Base-by-base conservation (phyloP, 2,113 vertebrate genomes). In the Oreochromis tanganicae region DNA sequence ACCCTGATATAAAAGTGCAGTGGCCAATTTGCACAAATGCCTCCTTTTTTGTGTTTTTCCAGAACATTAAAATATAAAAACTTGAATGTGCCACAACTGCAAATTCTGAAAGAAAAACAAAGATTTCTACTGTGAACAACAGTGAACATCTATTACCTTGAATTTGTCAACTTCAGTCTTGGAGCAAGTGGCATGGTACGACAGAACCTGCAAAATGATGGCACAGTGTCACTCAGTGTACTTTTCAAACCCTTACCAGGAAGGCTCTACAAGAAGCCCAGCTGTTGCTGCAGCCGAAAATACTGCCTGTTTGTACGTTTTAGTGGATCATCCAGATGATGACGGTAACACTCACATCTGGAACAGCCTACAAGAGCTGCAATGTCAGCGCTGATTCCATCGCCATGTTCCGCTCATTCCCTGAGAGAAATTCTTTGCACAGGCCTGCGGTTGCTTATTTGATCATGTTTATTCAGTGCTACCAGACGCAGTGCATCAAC, bases 161-260 rank as follows among this genome's bases (percentile, higher is more conserved):
- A 99, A 99, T 96, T 98, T 99, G 96, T 99, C 99, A 84, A 99
- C 98, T 97, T 99, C 99, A 71, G 98, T 97, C 97, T 99, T 99
- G 7, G 98, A 98, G 96, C 98, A 99, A 7, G 98, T 99, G 82
- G 98, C 99, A 61, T 99, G 99, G 88, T 99, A 99, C 63, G 98
- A 99, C 66, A 99, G 96, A 48, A 99, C 98, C 99, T 99, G 96
- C 24, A 87, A 92, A 88, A 95, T 91, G 95, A 96, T 68, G 38
- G 89, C 68, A 92, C 24, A 19, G 63, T 85, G 81, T 90, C 73
- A 87, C 17, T 85, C 83, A 63, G 5, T 9, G 36, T 36, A 6
- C 82, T 88, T 86, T 80, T 81, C 32, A 52, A 71, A 56, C 56
- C 11, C 41, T 87, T 79, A 82, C 16, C 13, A 54, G 52, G 21